phyloP scores from a whole-genome alignment of 2,113 vertebrate species.

The Jaculus jaculus region DNA sequence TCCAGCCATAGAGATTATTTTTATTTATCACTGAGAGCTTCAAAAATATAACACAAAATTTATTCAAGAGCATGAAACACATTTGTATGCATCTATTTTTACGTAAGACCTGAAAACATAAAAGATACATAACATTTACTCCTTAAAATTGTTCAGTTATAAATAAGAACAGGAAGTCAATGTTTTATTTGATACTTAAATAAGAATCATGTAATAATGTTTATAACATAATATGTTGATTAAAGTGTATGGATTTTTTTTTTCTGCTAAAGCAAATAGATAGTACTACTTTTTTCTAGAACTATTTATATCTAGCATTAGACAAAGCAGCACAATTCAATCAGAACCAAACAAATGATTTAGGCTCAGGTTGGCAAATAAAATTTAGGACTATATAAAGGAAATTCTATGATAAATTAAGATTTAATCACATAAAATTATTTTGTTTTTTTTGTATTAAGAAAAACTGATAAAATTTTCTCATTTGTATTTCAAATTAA shows the following conservation, averaged over 20 bases:
- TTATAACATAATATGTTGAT: neutral
- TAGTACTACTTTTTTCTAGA: neutral
- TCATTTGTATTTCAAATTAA: constrained; percentile 57
- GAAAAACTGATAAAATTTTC: constrained; percentile 27
- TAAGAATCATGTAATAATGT: neutral
- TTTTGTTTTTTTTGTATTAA: neutral
- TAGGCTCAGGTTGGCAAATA: neutral
- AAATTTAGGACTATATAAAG: neutral
- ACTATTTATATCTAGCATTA: neutral
- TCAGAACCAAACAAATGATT: neutral
- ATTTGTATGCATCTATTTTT: no score
- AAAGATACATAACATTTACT: no score
- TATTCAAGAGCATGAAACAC: no score
- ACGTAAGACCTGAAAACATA: no score
- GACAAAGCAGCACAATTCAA: neutral
- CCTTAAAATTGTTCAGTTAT: no score
- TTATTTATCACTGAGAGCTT: no score
- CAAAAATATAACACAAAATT: no score
- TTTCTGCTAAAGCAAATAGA: neutral
- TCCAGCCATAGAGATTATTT: no score
- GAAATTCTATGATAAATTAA: neutral
- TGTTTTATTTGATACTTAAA: no score
- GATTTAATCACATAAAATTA: neutral
- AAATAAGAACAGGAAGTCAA: neutral
- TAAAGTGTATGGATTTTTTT: neutral